Evolutionary conservation across 2,797 vertebrate species (phyloP).

Genomic region (Myotis planiceps): DNA sequence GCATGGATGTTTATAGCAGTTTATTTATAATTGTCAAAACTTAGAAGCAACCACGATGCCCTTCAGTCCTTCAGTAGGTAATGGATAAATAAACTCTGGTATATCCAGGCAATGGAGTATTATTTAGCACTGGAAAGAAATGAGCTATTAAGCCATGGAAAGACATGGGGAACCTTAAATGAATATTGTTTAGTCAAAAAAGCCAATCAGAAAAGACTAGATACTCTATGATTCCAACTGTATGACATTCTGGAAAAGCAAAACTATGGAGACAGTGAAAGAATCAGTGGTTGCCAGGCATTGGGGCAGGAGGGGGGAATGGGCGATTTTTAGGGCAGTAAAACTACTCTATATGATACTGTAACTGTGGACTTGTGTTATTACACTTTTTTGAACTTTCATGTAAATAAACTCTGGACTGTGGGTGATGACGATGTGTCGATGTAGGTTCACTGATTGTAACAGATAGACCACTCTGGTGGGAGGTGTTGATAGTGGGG

Average conservation of each 20-base stretch:
- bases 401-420: neutral
- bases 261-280: neutral
- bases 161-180: neutral
- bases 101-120: neutral
- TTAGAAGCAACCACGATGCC: neutral
- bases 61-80: neutral
- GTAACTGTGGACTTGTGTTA: no score
- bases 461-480: fast-evolving
- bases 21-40: neutral
- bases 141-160: neutral
- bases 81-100: neutral
- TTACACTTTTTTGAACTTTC: neutral
- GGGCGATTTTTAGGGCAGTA: neutral
- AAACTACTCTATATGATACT: neutral
- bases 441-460: fast-evolving
- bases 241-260: neutral
- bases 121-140: neutral
- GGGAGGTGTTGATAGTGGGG: fast-evolving
- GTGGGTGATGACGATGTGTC: neutral
- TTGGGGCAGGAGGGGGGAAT: no score
- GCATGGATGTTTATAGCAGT: neutral
- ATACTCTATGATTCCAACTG: neutral
- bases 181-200: neutral
- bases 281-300: neutral
- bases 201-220: neutral